Conservation (phyloP, 2,888 invertebrate species). For the Branchipolynoe longqiensis region DNA sequence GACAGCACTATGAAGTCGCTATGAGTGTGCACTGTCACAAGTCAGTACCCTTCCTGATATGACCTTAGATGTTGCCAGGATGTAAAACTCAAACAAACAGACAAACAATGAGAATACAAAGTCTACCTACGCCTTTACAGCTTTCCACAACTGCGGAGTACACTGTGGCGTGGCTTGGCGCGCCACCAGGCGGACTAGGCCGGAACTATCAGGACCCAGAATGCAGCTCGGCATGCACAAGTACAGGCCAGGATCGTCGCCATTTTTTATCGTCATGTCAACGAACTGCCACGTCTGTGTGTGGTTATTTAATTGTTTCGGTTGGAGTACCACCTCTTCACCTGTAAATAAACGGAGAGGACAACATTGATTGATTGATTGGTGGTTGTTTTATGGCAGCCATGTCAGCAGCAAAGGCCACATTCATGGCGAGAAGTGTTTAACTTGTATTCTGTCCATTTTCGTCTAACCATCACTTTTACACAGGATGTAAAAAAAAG, state of each 20-base stretch:
- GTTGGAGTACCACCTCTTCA: background rate
- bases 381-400: too few species aligned
- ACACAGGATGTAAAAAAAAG: too few species aligned
- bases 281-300: slow-evolving; percentile 2
- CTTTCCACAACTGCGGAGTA: slow-evolving; percentile 3
- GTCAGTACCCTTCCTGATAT: background rate
- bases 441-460: too few species aligned
- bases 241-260: background rate
- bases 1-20: too few species aligned
- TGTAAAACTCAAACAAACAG: too few species aligned
- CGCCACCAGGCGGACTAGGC: slow-evolving; percentile 36
- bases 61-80: too few species aligned
- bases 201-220: slow-evolving; percentile 13
- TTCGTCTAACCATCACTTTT: too few species aligned
- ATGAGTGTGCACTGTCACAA: background rate
- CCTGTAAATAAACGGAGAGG: too few species aligned
- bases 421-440: too few species aligned
- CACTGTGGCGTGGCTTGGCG: background rate
- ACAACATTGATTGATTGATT: too few species aligned
- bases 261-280: slow-evolving; percentile 33
- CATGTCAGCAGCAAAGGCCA: too few species aligned
- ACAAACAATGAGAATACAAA: background rate
- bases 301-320: background rate
- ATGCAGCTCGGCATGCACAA: background rate
- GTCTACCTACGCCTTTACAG: slow-evolving; percentile 6